These are phyloP conservation scores for Paedocypris sp. DNA, from an alignment of 2,113 vertebrate genomes.

Conservation along the genomic window DNA sequence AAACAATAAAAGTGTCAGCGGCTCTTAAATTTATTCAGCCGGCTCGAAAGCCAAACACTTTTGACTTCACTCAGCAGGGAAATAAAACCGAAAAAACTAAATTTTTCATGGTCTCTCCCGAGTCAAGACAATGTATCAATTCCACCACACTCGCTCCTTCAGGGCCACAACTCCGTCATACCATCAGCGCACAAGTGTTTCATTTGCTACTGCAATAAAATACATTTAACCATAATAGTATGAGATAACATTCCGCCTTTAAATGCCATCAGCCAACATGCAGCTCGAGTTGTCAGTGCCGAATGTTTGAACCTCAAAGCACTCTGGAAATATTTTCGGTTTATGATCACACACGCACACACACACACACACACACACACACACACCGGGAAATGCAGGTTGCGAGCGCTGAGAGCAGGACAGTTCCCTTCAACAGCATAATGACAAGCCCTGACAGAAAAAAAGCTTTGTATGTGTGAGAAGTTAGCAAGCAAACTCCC, in stretches of 20 bases:
- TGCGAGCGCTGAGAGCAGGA: slow-evolving; percentile 5
- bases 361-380: slow-evolving; percentile 1
- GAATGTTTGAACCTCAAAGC: neutral
- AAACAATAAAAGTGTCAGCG: slow-evolving; percentile 28
- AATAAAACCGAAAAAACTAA: slow-evolving; percentile 21
- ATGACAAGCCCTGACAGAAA: slow-evolving; percentile 14
- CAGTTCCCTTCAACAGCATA: slow-evolving; percentile 8
- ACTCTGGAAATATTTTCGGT: neutral
- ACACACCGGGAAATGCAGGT: neutral
- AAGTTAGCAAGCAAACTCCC: slow-evolving; percentile 8
- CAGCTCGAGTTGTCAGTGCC: neutral
- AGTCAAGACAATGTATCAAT: neutral
- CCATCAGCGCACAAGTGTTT: neutral
- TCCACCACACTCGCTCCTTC: neutral
- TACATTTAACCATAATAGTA: neutral
- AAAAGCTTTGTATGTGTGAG: neutral
- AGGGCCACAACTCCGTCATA: neutral
- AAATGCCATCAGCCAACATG: slow-evolving; percentile 1
- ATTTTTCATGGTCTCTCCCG: slow-evolving; percentile 12
- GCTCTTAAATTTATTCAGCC: neutral
- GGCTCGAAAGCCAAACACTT: slow-evolving; percentile 2
- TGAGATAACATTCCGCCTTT: neutral
- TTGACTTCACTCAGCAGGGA: slow-evolving; percentile 22
- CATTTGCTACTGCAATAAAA: neutral
- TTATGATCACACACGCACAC: neutral